Conservation (phyloP, 2,113 vertebrate genomes). For the Grallaria varia region DNA sequence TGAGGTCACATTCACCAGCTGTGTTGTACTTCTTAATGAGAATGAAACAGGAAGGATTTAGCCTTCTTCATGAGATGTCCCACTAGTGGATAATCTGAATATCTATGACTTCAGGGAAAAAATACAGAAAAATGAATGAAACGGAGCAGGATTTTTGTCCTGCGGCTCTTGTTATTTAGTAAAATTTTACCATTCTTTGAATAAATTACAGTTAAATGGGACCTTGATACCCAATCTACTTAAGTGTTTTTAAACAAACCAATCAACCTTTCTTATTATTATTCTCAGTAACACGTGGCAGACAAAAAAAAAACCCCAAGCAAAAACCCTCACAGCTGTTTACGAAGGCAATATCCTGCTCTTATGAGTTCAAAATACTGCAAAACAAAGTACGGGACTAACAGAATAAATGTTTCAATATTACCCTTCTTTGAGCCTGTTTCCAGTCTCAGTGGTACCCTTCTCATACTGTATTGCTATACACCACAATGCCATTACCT, state of each 20-base stretch:
- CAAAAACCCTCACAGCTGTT: background rate
- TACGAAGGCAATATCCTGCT: background rate
- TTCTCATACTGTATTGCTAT: background rate
- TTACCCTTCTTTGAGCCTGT: background rate
- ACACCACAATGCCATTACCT: background rate
- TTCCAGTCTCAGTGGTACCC: background rate
- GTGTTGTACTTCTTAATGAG: background rate
- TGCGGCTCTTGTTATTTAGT: background rate
- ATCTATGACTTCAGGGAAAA: background rate
- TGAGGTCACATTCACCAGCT: background rate
- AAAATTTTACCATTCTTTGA: background rate
- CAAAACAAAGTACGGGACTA: background rate
- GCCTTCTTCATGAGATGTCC: background rate
- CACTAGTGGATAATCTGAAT: background rate
- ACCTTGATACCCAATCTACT: background rate
- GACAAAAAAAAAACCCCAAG: background rate
- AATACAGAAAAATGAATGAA: background rate
- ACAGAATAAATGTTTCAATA: background rate
- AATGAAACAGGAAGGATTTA: background rate
- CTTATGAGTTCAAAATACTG: background rate
- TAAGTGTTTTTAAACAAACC: background rate
- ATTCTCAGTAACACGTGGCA: background rate
- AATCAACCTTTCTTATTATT: background rate
- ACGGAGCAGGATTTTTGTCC: background rate
- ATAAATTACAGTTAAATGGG: background rate